phyloP scores from a whole-genome alignment of 1,140 invertebrate species.

The Drosophila nigrodunni region DNA sequence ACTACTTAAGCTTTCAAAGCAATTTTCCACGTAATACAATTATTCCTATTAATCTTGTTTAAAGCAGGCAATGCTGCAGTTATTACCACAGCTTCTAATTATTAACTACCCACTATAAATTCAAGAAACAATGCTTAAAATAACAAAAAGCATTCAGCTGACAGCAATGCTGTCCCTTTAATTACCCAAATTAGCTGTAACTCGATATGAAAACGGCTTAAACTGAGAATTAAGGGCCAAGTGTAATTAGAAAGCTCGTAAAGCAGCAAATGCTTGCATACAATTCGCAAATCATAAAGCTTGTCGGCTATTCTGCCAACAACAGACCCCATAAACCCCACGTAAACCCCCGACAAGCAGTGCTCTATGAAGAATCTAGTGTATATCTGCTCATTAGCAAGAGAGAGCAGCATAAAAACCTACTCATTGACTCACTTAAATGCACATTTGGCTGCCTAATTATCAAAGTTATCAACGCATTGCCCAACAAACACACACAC shows the following conservation, averaged over 20 bases:
- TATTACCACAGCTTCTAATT: no score
- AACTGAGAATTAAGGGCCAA: background rate
- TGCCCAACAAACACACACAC: slow-evolving; percentile 28
- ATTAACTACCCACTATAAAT: no score
- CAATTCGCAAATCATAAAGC: slow-evolving; percentile 11
- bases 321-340: slow-evolving; percentile 2
- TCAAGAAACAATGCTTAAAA: no score
- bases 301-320: background rate
- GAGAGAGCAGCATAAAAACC: slow-evolving; percentile 23
- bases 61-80: no score
- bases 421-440: slow-evolving; percentile 52
- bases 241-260: background rate
- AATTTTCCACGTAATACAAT: no score
- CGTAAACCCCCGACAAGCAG: no score
- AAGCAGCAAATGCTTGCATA: slow-evolving; percentile 1
- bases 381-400: slow-evolving; percentile 21
- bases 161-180: background rate
- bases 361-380: background rate
- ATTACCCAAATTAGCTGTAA: slow-evolving; percentile 10
- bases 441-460: slow-evolving; percentile 70
- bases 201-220: slow-evolving; percentile 1
- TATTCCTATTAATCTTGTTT: no score
- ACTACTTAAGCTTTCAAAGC: no score
- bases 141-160: background rate
- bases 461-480: slow-evolving; percentile 66